phyloP scores from a whole-genome alignment of 2,888 invertebrate species.

The Pemphredon lugubris region DNA sequence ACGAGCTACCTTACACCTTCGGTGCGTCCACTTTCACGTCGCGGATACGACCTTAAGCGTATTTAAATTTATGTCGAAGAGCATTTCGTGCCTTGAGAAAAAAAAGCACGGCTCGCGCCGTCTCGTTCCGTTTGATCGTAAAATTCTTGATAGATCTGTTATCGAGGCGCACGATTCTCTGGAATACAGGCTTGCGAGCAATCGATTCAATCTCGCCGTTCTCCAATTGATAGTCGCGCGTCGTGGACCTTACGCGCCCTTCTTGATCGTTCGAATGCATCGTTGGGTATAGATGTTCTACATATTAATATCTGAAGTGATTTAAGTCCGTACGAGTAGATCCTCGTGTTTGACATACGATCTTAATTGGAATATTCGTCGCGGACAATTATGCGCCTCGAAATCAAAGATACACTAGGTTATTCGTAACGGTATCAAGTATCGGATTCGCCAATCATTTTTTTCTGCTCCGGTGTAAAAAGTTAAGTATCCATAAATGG shows the following conservation, averaged over 20 bases:
- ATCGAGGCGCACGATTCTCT: constrained; percentile 16
- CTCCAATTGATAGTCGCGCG: constrained; percentile 22
- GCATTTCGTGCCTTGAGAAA: constrained; percentile 8
- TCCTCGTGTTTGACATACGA: too few species aligned
- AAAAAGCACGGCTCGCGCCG: constrained; percentile 1
- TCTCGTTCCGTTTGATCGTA: constrained; percentile 22
- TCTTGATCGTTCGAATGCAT: background rate
- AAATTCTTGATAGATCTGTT: constrained; percentile 41
- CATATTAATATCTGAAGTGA: too few species aligned
- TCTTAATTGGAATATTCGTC: too few species aligned
- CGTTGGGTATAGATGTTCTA: too few species aligned
- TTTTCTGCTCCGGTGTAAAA: too few species aligned
- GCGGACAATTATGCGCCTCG: too few species aligned
- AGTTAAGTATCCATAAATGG: too few species aligned
- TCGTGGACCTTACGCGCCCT: constrained; percentile 23
- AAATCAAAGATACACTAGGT: too few species aligned
- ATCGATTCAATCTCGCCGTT: constrained; percentile 36
- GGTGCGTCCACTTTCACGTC: background rate
- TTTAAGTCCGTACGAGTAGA: too few species aligned
- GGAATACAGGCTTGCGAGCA: constrained; percentile 39
- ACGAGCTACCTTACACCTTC: background rate
- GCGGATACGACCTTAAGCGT: constrained; percentile 16
- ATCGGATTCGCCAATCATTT: too few species aligned
- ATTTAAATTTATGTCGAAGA: constrained; percentile 54
- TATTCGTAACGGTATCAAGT: too few species aligned